Percentiles rank a stretch among this genome's conserved stretches.
phyloP scores from a whole-genome alignment of 2,797 vertebrate genomes.

The Cacajao melanocephalus region DNA sequence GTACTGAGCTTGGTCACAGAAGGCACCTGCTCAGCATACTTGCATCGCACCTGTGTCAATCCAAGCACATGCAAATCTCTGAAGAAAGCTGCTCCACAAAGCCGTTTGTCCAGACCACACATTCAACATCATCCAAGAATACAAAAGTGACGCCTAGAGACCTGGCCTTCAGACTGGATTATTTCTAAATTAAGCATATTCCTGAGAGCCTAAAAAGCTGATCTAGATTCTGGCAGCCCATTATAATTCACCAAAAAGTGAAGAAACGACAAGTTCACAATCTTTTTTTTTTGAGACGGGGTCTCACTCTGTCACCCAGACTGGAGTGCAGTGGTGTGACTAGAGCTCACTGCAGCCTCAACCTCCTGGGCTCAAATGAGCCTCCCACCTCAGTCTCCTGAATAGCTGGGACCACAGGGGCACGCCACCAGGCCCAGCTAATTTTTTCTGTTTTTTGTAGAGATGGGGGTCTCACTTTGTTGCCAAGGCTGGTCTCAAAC shows the following conservation, averaged over 20 bases:
- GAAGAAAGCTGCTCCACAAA: neutral
- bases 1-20: no score
- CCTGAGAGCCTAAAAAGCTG: neutral
- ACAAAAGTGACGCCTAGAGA: accelerated
- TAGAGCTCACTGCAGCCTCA: neutral
- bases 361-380: neutral
- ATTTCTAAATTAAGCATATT: neutral
- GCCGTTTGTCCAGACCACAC: neutral
- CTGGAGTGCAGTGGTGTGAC: neutral
- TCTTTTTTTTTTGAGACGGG: neutral
- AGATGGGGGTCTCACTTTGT: neutral
- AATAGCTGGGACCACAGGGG: neutral
- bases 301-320: neutral
- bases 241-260: neutral
- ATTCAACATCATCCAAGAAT: neutral
- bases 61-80: neutral
- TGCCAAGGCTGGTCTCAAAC: neutral
- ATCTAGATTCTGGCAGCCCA: neutral
- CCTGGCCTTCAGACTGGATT: neutral
- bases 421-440: neutral
- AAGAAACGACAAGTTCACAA: neutral
- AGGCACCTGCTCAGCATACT: neutral
- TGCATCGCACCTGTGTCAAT: neutral
- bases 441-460: neutral
- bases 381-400: neutral